These are phyloP conservation scores for Capitulum mitella DNA, from an alignment of 2,888 invertebrate genomes.

Conservation along the genomic window DNA sequence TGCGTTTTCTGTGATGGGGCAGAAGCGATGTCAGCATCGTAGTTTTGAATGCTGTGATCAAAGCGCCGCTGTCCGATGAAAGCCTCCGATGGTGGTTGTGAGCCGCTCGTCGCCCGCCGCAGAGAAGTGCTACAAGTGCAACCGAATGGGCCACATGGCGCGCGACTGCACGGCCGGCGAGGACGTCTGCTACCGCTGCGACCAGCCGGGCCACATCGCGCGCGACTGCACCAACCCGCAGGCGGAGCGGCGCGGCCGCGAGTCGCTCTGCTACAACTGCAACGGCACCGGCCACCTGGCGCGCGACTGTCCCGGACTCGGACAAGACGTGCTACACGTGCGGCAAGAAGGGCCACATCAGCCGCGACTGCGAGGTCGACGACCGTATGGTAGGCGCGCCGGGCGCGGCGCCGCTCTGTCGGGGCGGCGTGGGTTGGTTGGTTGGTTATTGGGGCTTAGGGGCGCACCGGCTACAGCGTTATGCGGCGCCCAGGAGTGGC, in stretches of 20 bases:
- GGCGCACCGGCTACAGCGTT: too few species aligned
- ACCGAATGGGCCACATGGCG: slow-evolving; percentile 85
- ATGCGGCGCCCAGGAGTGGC: too few species aligned
- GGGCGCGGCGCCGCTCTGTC: too few species aligned
- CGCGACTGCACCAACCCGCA: slow-evolving; percentile 41
- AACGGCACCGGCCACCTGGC: slow-evolving; percentile 85
- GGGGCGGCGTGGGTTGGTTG: too few species aligned
- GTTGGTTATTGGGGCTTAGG: too few species aligned
- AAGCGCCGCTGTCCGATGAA: background rate
- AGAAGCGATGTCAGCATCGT: too few species aligned
- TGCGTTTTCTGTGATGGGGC: too few species aligned
- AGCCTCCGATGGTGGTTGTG: background rate
- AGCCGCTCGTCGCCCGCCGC: background rate
- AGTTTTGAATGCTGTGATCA: background rate
- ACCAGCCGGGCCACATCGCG: slow-evolving; percentile 45
- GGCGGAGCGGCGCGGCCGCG: slow-evolving; percentile 38
- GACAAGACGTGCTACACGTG: slow-evolving; percentile 85
- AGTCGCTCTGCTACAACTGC: slow-evolving; percentile 87
- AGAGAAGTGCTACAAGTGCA: slow-evolving; percentile 87
- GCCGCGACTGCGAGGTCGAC: slow-evolving; percentile 39
- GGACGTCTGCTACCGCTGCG: slow-evolving; percentile 56
- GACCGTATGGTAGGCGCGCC: background rate
- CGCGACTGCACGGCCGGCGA: slow-evolving; percentile 89
- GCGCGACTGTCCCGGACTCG: slow-evolving; percentile 54
- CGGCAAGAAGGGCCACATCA: slow-evolving; percentile 61